Evolutionary conservation across 2,888 invertebrate species (phyloP), one percentile per base, ranked within the genome.

Genomic region (Chromoteleia sp.): DNA sequence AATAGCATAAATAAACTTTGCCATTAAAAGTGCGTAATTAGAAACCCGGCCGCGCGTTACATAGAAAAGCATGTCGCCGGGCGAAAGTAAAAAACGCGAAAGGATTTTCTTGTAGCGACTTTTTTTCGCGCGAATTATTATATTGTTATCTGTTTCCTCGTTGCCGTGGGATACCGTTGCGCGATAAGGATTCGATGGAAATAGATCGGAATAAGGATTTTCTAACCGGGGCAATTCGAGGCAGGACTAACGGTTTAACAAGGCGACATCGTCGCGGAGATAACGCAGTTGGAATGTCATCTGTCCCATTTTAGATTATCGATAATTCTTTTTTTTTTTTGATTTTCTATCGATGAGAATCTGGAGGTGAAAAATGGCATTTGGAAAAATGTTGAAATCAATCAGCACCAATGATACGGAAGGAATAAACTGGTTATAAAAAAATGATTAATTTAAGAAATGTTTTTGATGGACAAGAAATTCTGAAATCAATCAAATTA

Each of bases 101-200:
- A 79, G 74, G 68, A 75, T 80, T 80, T 80, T 71, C 80, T 81
- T 75, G 75, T 75, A 65, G 29, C 12, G 21, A 30, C 8, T 15
- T 68, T 68, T 52, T 61, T 45, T 56, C 75, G 56, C 75, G 39
- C 63, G 50, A 81, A 75, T 76, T 75, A 71, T 81, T 81, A 81
- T 71, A 75, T 81, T 81, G 75, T 81, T 81, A 81, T 75, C 75
- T 45, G 85, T 88, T 89, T 88, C 87, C 87, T 87, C 86, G 86
- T 89, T 87, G 87, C 85, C 73, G 83, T 78, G 45, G 74, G 81
- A 85, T 87, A 86, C 87, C 86, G 87, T 87, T 88, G 84, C 39
- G 73, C 83, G 86, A 87, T 86, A 87, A 86, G 78, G 74, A 73
- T 73, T 61, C 63, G 77, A 74, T 65, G 45, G 30, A 65, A 59